Base-by-base conservation (phyloP, 2,888 invertebrate genomes). In the Diaphora mendica region DNA sequence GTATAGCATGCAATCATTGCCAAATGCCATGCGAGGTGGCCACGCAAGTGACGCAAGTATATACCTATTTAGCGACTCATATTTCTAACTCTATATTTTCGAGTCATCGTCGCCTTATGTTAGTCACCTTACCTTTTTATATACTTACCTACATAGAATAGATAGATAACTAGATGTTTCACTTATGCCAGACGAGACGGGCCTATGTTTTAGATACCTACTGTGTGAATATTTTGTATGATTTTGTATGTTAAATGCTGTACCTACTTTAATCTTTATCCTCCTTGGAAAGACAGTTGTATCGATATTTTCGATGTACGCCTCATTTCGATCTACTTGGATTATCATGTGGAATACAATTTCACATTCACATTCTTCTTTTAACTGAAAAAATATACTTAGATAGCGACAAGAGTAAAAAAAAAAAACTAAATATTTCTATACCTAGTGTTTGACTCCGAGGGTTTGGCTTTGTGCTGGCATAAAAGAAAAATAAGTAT, bases 281-380 rank as follows among this genome's bases (percentile, higher is more conserved):
- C 96, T 96, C 72, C 95, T 90, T 5, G 95, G 90, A 66, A 97
- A 89, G 71, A 93, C 85, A 70, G 91, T 88, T 20, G 90, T 86
- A 39, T 96, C 96, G 30, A 97, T 92, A 0, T 96, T 96, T 86
- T 97, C 96, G 35, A 97, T 94, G 59, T 94, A 95, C 2, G 96
- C 97, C 86, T 97, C 97, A 86, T 96, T 94, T 0, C 96, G 94
- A 15, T 96, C 93, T 26, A 90, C 87, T 71, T 96, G 90, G 35
- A 97, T 91, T 55, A 96, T 93, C 39, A 97, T 93, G 74, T 96
- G 89, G 75, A 97, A 94, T 2, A 93, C 96, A 62, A 94, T 82
- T 74, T 96, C 94, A 0, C 97, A 93, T 72, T 96, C 96, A 73
- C 96, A 96, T 88, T 95, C 93, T 64, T 93, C 92, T 59, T 82